phyloP scores from a whole-genome alignment of 2,797 vertebrate species.

The Poeciliopsis turneri region DNA sequence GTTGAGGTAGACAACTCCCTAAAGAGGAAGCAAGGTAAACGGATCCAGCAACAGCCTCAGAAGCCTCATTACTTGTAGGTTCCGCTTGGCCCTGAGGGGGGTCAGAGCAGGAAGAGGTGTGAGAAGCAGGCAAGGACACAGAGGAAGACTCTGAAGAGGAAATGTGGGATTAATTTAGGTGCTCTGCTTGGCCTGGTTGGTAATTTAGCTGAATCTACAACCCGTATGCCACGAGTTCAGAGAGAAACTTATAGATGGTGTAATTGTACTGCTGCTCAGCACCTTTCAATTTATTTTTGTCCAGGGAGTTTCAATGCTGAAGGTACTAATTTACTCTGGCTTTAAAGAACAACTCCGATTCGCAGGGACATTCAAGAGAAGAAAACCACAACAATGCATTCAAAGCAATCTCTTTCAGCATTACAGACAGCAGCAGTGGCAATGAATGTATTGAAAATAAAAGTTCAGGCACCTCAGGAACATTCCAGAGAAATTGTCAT shows the following conservation, averaged over 20 bases:
- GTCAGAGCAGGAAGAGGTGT: slow-evolving; percentile 16
- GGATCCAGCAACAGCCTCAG: slow-evolving; percentile 38
- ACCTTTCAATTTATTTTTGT: not conserved
- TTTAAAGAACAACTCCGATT: not conserved
- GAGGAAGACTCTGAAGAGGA: slow-evolving; percentile 12
- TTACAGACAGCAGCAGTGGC: not conserved
- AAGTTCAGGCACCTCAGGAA: not conserved
- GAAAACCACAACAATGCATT: not conserved
- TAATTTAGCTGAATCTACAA: slow-evolving; percentile 11
- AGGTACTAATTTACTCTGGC: not conserved
- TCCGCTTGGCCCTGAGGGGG: slow-evolving; percentile 7
- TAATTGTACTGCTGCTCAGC: slow-evolving; percentile 2
- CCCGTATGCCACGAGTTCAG: not conserved
- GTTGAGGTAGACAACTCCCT: slow-evolving; percentile 8
- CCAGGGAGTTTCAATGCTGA: not conserved
- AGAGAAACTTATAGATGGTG: slow-evolving; percentile 3
- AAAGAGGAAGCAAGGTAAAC: slow-evolving; percentile 35
- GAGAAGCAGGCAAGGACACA: slow-evolving; percentile 3
- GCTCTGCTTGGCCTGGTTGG: not conserved
- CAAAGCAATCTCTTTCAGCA: not conserved
- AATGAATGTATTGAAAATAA: not conserved
- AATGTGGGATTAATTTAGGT: slow-evolving; percentile 5
- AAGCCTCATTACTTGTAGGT: slow-evolving; percentile 49
- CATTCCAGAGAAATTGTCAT: not conserved
- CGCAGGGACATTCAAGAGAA: not conserved